Conservation (phyloP, 2,888 invertebrate species). For the Volucella zonaria region DNA sequence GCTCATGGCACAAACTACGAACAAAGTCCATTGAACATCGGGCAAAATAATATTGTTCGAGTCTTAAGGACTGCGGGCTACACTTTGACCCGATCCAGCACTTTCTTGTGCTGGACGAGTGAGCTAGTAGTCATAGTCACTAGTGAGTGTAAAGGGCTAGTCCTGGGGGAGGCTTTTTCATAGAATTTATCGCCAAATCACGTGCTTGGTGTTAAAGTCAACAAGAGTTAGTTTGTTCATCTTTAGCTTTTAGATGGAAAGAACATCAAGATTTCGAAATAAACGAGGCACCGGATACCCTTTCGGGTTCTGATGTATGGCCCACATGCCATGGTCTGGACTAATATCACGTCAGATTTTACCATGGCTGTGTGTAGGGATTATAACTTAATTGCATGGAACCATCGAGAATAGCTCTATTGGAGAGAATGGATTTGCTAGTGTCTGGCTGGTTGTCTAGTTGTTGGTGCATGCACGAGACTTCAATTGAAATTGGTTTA, state of each 20-base stretch:
- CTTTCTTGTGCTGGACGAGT: slow-evolving; percentile 25
- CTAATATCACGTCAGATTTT: slow-evolving; percentile 66
- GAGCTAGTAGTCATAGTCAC: no score
- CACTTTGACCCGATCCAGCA: slow-evolving; percentile 56
- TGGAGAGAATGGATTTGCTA: slow-evolving; percentile 13
- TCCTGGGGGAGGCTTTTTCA: slow-evolving; percentile 37
- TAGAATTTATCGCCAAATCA: slow-evolving; percentile 71
- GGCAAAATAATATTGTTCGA: slow-evolving; percentile 55
- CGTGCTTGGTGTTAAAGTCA: slow-evolving; percentile 73
- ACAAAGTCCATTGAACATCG: background rate
- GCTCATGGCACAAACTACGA: background rate
- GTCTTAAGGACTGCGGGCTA: slow-evolving; percentile 29
- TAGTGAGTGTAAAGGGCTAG: background rate
- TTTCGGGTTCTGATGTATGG: slow-evolving; percentile 51
- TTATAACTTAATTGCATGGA: slow-evolving; percentile 70
- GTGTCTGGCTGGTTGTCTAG: slow-evolving; percentile 16
- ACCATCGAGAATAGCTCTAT: slow-evolving; percentile 31
- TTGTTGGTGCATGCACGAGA: slow-evolving; percentile 16
- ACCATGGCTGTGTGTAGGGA: slow-evolving; percentile 48
- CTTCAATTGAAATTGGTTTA: slow-evolving; percentile 43
- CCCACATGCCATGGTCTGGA: slow-evolving; percentile 6
- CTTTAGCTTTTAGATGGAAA: slow-evolving; percentile 44
- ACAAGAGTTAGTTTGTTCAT: slow-evolving; percentile 66
- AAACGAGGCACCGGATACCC: slow-evolving; percentile 58
- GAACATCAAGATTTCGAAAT: slow-evolving; percentile 48